Percentiles rank a stretch among this genome's conserved stretches.
phyloP scores from a whole-genome alignment of 1,140 invertebrate genomes.

The Drosophila sechellia region DNA sequence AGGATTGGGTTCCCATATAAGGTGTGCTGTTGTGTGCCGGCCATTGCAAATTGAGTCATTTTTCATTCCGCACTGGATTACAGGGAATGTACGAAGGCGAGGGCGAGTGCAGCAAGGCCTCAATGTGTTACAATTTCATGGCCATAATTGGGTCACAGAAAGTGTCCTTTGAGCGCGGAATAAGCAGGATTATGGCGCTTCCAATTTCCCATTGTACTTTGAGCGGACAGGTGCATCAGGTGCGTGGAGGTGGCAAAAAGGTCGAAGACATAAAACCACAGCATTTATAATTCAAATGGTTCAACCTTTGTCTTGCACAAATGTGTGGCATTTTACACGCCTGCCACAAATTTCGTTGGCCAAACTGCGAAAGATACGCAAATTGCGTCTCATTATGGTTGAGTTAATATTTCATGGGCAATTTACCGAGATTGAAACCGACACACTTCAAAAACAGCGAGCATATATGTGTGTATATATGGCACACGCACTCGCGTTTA shows the following conservation, averaged over 20 bases:
- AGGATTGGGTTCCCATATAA: too few species aligned
- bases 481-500: slow-evolving; percentile 34
- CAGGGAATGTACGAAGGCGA: slow-evolving; percentile 24
- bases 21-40: neutral
- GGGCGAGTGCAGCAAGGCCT: slow-evolving; percentile 44
- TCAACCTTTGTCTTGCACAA: slow-evolving; percentile 12
- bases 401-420: slow-evolving; percentile 82
- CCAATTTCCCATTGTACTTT: slow-evolving; percentile 20
- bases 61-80: slow-evolving; percentile 62
- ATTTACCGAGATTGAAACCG: slow-evolving; percentile 79
- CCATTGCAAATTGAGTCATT: slow-evolving; percentile 74
- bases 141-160: slow-evolving; percentile 44
- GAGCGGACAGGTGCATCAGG: slow-evolving; percentile 22
- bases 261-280: slow-evolving; percentile 50
- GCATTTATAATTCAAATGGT: slow-evolving; percentile 26
- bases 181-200: slow-evolving; percentile 30
- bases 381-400: slow-evolving; percentile 78
- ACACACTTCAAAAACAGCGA: slow-evolving; percentile 78
- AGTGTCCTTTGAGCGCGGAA: slow-evolving; percentile 36
- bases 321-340: slow-evolving; percentile 22
- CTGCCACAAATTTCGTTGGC: slow-evolving; percentile 51
- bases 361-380: slow-evolving; percentile 58
- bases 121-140: slow-evolving; percentile 62
- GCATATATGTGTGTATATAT: neutral
- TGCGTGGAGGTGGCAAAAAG: neutral